phyloP scores from a whole-genome alignment of 2,113 vertebrate species.

The Phylloscopus whistleri region DNA sequence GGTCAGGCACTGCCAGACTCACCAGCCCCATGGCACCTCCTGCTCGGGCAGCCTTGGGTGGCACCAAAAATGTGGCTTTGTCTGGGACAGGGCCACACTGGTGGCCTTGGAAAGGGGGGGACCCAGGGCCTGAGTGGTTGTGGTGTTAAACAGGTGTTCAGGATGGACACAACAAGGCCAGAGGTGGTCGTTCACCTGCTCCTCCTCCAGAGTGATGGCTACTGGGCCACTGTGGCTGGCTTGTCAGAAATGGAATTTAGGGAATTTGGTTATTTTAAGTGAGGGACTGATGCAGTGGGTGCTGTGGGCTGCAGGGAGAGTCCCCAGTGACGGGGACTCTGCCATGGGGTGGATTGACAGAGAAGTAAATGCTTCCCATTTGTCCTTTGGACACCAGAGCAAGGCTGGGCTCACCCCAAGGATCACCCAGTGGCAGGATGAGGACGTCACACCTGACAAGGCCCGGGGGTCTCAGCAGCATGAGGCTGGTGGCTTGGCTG shows the following conservation, averaged over 20 bases:
- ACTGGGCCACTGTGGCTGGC: not conserved
- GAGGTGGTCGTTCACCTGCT: not conserved
- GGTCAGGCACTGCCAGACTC: not conserved
- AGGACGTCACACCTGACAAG: accelerated
- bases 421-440: accelerated
- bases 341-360: accelerated
- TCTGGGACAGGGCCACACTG: not conserved
- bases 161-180: not conserved
- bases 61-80: accelerated
- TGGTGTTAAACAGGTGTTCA: not conserved
- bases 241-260: not conserved
- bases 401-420: not conserved
- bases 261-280: too few relatives aligned
- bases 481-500: not conserved
- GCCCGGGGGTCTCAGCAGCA: not conserved
- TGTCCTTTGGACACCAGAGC: not conserved
- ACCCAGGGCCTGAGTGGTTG: not conserved
- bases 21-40: accelerated
- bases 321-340: accelerated
- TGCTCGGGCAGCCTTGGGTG: accelerated
- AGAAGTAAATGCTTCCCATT: not conserved
- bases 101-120: not conserved
- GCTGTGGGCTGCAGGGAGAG: not conserved
- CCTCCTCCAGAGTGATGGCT: not conserved
- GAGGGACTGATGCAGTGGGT: not conserved